Percentiles rank a stretch among this genome's conserved stretches.
phyloP scores from a whole-genome alignment of 2,113 vertebrate genomes.

The Hippocampus zosterae region DNA sequence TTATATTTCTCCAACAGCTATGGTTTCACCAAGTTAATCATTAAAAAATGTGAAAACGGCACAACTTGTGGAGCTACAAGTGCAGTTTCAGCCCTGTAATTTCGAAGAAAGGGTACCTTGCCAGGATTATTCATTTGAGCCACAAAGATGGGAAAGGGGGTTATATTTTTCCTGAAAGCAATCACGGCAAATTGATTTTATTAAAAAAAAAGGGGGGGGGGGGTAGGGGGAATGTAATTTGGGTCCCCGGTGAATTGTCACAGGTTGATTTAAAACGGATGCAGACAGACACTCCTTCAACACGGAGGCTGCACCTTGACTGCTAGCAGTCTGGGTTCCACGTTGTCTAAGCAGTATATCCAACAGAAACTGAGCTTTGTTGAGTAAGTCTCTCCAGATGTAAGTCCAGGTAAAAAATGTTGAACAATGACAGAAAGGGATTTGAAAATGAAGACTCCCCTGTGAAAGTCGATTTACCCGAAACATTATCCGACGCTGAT shows the following conservation, averaged over 20 bases:
- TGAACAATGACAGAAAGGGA: constrained; percentile 16
- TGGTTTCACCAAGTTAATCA: constrained; percentile 15
- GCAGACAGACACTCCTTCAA: constrained; percentile 28
- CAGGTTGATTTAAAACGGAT: constrained; percentile 25
- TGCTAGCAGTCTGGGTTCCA: constrained; percentile 25
- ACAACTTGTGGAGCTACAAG: constrained; percentile 16
- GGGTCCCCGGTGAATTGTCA: constrained; percentile 16
- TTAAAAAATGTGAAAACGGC: constrained; percentile 12
- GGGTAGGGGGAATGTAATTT: not conserved
- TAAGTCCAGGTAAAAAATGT: not conserved
- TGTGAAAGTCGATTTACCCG: constrained; percentile 4
- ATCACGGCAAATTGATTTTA: constrained; percentile 14
- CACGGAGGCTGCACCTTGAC: constrained; percentile 25
- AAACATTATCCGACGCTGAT: not conserved
- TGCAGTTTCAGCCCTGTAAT: constrained; percentile 7
- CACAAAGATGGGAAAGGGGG: constrained; percentile 1
- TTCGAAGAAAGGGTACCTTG: constrained; percentile 2
- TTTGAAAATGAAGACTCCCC: constrained; percentile 10
- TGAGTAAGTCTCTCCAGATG: not conserved
- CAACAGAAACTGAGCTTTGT: not conserved
- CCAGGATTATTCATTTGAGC: not conserved
- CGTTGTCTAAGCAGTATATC: constrained; percentile 15
- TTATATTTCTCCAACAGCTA: constrained; percentile 16
- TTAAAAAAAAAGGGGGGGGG: not conserved
- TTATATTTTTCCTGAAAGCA: constrained; percentile 16